Evolutionary conservation across 2,888 invertebrate species (phyloP).

Genomic region (Tipula lateralis): DNA sequence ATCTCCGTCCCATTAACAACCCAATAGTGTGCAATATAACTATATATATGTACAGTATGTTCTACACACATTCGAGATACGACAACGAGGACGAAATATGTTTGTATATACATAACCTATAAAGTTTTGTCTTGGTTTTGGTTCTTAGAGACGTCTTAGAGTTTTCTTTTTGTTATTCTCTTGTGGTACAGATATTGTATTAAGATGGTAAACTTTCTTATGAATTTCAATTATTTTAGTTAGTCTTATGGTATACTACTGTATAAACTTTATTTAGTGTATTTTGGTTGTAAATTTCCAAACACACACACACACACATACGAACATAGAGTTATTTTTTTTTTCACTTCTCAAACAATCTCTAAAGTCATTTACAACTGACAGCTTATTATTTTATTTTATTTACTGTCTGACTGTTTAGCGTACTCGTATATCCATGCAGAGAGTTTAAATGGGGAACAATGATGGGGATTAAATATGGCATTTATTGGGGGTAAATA

Average conservation of each 20-base stretch:
- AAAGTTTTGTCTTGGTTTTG: not conserved
- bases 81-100: not conserved
- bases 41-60: not conserved
- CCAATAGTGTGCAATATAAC: not conserved
- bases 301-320: not conserved
- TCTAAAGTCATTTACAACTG: not conserved
- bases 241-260: not conserved
- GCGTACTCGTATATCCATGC: not conserved
- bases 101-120: too few relatives aligned
- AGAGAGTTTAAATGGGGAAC: not conserved
- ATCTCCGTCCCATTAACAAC: not conserved
- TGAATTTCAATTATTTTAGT: constrained; percentile 11
- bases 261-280: not conserved
- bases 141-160: not conserved
- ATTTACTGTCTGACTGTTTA: not conserved
- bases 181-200: not conserved
- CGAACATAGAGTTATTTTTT: not conserved
- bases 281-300: not conserved
- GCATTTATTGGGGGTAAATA: not conserved
- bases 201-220: not conserved
- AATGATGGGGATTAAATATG: not conserved
- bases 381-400: not conserved
- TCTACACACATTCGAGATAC: not conserved
- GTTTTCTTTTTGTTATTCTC: not conserved
- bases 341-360: not conserved